Conservation (phyloP, 2,888 invertebrate genomes). For the Dorcus parallelipipedus region DNA sequence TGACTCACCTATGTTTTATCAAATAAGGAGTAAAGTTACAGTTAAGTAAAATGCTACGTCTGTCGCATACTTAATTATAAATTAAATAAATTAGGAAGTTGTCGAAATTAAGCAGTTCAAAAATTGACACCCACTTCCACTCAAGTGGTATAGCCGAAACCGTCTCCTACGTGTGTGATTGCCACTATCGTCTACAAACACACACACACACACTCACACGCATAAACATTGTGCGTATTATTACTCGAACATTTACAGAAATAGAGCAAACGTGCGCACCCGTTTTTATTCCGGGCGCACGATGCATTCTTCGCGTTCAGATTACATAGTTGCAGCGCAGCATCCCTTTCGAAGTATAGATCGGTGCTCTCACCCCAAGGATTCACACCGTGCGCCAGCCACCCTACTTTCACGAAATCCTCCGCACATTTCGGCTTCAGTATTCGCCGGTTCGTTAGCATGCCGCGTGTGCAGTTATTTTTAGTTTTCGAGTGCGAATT, state of each 20-base stretch:
- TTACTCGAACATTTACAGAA: neutral
- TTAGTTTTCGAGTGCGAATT: neutral
- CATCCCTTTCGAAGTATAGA: neutral
- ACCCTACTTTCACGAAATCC: neutral
- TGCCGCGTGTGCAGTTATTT: neutral
- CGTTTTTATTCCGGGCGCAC: neutral
- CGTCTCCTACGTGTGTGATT: too few species aligned
- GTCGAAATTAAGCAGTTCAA: too few species aligned
- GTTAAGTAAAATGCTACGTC: too few species aligned
- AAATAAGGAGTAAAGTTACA: too few species aligned
- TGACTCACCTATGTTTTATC: too few species aligned
- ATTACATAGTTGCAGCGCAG: neutral
- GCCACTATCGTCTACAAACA: too few species aligned
- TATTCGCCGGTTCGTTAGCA: neutral
- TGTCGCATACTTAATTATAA: too few species aligned
- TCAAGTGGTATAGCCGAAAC: too few species aligned
- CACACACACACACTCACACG: too few species aligned
- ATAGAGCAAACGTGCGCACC: neutral
- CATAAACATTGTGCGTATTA: neutral
- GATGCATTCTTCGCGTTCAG: neutral
- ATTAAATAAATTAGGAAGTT: too few species aligned
- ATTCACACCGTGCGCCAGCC: neutral
- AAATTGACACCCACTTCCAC: too few species aligned
- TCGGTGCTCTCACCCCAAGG: neutral
- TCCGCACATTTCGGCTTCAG: neutral